These are phyloP conservation scores for Crioceris asparagi DNA, from an alignment of 2,888 invertebrate genomes.

Conservation along the genomic window DNA sequence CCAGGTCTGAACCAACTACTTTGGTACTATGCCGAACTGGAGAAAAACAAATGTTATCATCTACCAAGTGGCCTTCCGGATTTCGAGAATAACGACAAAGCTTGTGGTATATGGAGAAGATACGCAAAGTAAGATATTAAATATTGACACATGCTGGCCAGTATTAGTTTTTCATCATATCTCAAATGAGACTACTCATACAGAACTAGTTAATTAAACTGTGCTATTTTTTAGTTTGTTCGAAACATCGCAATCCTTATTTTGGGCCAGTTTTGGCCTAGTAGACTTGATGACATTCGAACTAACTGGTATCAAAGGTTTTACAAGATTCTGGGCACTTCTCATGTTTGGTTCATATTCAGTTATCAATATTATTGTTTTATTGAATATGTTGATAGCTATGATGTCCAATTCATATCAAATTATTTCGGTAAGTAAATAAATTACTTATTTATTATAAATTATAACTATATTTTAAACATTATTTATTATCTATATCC, in stretches of 20 bases:
- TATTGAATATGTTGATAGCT: slow-evolving; percentile 95
- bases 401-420: slow-evolving; percentile 99
- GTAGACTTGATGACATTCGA: slow-evolving; percentile 92
- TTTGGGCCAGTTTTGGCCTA: slow-evolving; percentile 97
- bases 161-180: neutral
- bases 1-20: slow-evolving; percentile 77
- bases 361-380: slow-evolving; percentile 92
- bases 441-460: too few relatives aligned
- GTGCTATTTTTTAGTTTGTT: slow-evolving; percentile 63
- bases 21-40: slow-evolving; percentile 88
- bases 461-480: too few relatives aligned
- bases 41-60: slow-evolving; percentile 78
- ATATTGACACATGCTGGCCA: neutral
- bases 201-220: slow-evolving; percentile 1
- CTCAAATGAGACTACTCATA: neutral
- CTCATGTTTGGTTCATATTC: slow-evolving; percentile 97
- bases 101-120: slow-evolving; percentile 77
- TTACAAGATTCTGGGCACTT: slow-evolving; percentile 93
- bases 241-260: slow-evolving; percentile 93
- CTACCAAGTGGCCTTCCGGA: slow-evolving; percentile 62
- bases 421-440: slow-evolving; percentile 75
- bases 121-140: slow-evolving; percentile 65
- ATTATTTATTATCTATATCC: too few relatives aligned
- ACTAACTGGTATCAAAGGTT: slow-evolving; percentile 87
- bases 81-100: slow-evolving; percentile 73